phyloP scores from a whole-genome alignment of 2,797 vertebrate species.

The Antennarius maculatus region DNA sequence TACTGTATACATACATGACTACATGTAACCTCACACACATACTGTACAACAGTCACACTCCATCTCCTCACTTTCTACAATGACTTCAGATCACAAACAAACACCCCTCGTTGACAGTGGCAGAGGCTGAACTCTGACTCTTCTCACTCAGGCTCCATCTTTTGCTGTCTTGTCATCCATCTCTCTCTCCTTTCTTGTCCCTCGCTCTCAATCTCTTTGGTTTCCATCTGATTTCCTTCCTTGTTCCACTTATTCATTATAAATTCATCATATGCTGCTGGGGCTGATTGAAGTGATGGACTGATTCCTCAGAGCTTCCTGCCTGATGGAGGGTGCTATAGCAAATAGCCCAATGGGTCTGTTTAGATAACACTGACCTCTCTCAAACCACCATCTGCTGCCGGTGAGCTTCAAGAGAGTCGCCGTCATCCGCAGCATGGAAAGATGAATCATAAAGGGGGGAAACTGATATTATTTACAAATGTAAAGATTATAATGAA shows the following conservation, averaged over 20 bases:
- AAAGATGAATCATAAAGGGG: conserved; percentile 41
- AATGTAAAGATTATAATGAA: conserved; percentile 19
- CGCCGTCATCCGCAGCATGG: conserved; percentile 59
- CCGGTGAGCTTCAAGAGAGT: conserved; percentile 67
- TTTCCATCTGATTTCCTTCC: conserved; percentile 73
- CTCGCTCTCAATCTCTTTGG: conserved; percentile 19
- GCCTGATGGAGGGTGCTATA: conserved; percentile 87
- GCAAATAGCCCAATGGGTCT: conserved; percentile 87
- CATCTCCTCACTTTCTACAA: conserved; percentile 75
- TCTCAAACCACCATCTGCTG: conserved; percentile 70
- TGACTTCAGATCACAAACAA: conserved; percentile 79
- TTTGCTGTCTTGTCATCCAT: conserved; percentile 45
- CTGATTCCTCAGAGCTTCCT: conserved; percentile 81
- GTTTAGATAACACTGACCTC: conserved; percentile 90
- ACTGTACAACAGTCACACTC: conserved; percentile 65
- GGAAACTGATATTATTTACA: conserved; percentile 2
- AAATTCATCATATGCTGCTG: conserved; percentile 79
- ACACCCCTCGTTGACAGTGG: conserved; percentile 72
- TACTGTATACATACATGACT: conserved; percentile 4
- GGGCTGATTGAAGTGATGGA: conserved; percentile 86
- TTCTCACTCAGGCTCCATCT: conserved; percentile 49
- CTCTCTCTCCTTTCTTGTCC: conserved; percentile 27
- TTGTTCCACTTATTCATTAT: conserved; percentile 72
- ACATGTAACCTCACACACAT: conserved; percentile 3
- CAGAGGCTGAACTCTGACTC: conserved; percentile 40